A percentile compares a stretch with the other conserved stretches of the same genome.
These are phyloP conservation scores for Conopomorpha cramerella DNA, from an alignment of 1,140 invertebrate species.

Conservation along the genomic window DNA sequence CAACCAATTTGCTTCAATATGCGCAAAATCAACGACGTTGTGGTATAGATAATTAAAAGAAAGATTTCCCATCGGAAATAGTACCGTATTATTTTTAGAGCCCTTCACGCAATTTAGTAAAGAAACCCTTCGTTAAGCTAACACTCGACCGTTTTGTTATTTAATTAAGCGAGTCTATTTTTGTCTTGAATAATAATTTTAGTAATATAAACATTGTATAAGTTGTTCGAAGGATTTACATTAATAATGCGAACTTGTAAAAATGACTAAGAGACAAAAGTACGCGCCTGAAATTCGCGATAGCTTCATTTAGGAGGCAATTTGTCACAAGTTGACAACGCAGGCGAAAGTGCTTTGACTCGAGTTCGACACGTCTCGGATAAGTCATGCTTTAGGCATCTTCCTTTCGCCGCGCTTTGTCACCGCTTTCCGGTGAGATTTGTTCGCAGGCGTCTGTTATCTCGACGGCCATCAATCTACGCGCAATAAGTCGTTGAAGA, in stretches of 20 bases:
- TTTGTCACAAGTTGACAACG: slow-evolving; percentile 9
- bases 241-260: neutral
- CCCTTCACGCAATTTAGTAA: too few species aligned
- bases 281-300: neutral
- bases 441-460: neutral
- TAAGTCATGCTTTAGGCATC: slow-evolving; percentile 9
- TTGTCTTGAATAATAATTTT: neutral
- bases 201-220: neutral
- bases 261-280: neutral
- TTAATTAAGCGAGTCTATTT: too few species aligned
- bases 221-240: too few species aligned
- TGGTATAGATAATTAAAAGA: too few species aligned
- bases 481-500: too few species aligned
- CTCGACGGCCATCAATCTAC: too few species aligned
- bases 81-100: too few species aligned
- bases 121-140: too few species aligned
- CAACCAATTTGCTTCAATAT: too few species aligned
- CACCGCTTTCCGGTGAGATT: neutral
- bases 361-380: slow-evolving; percentile 6
- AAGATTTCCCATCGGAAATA: too few species aligned
- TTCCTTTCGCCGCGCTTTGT: slow-evolving; percentile 9
- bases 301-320: slow-evolving; percentile 5
- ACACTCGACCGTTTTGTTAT: too few species aligned
- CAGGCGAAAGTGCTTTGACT: slow-evolving; percentile 9
- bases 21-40: too few species aligned